Evolutionary conservation across 2,797 vertebrate species (phyloP).

Genomic region (Chloroceryle amazona): DNA sequence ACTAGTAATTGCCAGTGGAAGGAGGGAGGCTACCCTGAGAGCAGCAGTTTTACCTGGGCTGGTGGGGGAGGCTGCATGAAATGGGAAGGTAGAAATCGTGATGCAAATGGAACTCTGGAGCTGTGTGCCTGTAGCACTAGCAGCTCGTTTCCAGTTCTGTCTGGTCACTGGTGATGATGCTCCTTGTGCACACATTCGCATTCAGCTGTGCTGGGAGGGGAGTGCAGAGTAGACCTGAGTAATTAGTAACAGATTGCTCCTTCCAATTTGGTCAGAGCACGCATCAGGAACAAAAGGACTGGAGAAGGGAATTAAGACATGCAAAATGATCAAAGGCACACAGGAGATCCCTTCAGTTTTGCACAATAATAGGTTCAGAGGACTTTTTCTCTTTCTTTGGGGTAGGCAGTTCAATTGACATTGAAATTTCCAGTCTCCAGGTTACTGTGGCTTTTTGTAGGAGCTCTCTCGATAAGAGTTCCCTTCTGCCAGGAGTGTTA

Average conservation of each 20-base stretch:
- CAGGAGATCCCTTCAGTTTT: constrained; percentile 13
- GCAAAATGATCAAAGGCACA: constrained; percentile 28
- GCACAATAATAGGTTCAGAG: constrained; percentile 18
- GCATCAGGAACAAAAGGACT: not conserved
- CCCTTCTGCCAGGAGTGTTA: not conserved
- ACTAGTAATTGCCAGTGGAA: not conserved
- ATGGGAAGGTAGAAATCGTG: not conserved
- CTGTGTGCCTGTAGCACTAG: fast-evolving
- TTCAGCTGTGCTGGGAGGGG: not conserved
- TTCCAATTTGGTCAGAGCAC: not conserved
- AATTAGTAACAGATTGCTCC: constrained; percentile 7
- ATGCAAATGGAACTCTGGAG: not conserved
- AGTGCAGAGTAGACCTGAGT: not conserved
- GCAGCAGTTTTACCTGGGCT: not conserved
- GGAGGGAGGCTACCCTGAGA: not conserved
- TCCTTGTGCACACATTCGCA: not conserved
- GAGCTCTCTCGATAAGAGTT: not conserved
- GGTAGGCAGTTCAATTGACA: not conserved
- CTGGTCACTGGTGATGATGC: not conserved
- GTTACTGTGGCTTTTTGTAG: constrained; percentile 3
- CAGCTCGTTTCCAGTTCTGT: not conserved
- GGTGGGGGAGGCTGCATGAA: not conserved
- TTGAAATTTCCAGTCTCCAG: constrained; percentile 8
- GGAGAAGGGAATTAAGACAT: constrained; percentile 34
- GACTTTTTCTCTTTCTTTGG: constrained; percentile 24